Conservation (phyloP, 2,888 invertebrate genomes). For the Herminia tarsipennalis region DNA sequence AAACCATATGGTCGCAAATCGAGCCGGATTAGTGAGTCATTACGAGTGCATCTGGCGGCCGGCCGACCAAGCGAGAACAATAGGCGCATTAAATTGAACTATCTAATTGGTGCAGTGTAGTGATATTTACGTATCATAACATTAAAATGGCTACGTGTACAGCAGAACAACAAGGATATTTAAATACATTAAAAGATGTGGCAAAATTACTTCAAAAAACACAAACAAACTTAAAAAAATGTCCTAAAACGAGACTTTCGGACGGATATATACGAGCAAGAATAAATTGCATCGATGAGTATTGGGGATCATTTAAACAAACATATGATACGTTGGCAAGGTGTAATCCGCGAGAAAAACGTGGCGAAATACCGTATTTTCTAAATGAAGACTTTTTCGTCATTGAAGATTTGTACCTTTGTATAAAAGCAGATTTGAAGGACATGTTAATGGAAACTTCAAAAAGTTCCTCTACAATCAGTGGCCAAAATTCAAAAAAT, state of each 20-base stretch:
- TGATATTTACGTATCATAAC: too few species aligned
- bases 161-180: not conserved
- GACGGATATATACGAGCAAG: slow-evolving; percentile 7
- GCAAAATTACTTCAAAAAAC: slow-evolving; percentile 4
- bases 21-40: too few species aligned
- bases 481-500: too few species aligned
- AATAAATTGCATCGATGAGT: slow-evolving; percentile 10
- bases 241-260: slow-evolving; percentile 20
- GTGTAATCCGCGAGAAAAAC: slow-evolving; percentile 2
- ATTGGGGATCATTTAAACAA: slow-evolving; percentile 9
- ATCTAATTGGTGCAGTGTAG: too few species aligned
- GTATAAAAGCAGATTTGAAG: slow-evolving; percentile 7
- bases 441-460: slow-evolving; percentile 1
- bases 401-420: slow-evolving; percentile 8
- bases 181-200: slow-evolving; percentile 4
- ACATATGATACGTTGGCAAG: slow-evolving; percentile 5
- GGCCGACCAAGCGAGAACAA: too few species aligned
- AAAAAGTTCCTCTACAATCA: too few species aligned
- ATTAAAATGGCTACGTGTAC: slow-evolving; percentile 9
- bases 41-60: too few species aligned
- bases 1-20: too few species aligned
- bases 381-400: slow-evolving; percentile 11
- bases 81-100: too few species aligned
- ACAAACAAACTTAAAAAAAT: slow-evolving; percentile 21
- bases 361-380: slow-evolving; percentile 4